Conservation (phyloP, 2,888 invertebrate genomes). For the Arrhopalites spinosus region DNA sequence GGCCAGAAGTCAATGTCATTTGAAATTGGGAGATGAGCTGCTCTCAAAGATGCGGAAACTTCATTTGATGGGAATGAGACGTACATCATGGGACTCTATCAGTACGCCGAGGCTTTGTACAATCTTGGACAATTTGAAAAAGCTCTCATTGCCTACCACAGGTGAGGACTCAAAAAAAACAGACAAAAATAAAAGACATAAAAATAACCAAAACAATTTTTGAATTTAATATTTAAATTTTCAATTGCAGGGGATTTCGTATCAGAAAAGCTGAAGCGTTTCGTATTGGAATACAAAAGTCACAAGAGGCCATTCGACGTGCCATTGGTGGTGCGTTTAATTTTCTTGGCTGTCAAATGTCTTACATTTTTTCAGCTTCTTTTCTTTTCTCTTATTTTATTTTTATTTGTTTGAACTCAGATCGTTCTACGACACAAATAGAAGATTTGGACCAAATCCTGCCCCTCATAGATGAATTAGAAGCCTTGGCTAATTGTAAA, state of each 20-base stretch:
- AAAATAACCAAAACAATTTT: too few relatives aligned
- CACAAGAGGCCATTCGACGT: conserved; percentile 91
- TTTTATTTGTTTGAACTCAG: conserved; percentile 21
- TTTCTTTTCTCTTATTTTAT: background rate
- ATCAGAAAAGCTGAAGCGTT: conserved; percentile 75
- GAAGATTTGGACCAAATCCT: conserved; percentile 53
- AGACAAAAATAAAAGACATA: background rate
- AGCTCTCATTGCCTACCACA: conserved; percentile 87
- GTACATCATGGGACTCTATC: conserved; percentile 62
- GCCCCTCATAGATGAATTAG: conserved; percentile 50
- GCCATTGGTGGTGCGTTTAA: conserved; percentile 71
- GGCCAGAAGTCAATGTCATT: conserved; percentile 84
- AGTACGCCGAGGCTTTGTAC: conserved; percentile 91
- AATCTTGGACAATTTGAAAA: conserved; percentile 91
- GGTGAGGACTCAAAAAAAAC: background rate
- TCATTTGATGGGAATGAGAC: conserved; percentile 66
- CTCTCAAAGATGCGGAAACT: conserved; percentile 81
- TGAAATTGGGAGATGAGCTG: conserved; percentile 83
- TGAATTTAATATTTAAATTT: background rate
- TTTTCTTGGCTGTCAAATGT: background rate
- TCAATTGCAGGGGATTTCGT: conserved; percentile 69
- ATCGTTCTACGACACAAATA: conserved; percentile 52
- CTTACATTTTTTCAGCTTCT: background rate
- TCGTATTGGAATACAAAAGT: conserved; percentile 84
- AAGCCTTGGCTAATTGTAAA: conserved; percentile 39